Conservation (phyloP, 2,113 vertebrate species). For the Picathartes gymnocephalus region DNA sequence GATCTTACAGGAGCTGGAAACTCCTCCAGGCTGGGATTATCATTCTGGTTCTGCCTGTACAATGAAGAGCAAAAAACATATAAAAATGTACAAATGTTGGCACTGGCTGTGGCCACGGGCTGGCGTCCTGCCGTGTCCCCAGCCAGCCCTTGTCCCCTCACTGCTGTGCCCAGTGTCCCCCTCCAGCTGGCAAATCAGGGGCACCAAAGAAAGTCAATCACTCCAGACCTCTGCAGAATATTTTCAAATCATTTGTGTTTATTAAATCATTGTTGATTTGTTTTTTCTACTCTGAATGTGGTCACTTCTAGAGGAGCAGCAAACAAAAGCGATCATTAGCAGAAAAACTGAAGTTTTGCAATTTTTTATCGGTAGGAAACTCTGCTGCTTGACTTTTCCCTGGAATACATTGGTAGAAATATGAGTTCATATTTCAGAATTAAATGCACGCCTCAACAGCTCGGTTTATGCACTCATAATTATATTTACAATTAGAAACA, state of each 20-base stretch:
- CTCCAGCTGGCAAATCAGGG: neutral
- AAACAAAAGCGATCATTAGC: neutral
- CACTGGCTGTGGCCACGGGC: neutral
- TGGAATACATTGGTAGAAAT: neutral
- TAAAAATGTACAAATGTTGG: neutral
- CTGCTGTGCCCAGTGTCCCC: accelerated
- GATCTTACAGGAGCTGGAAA: neutral
- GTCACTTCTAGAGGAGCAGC: neutral
- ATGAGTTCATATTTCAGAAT: neutral
- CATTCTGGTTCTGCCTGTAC: neutral
- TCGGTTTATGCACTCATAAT: neutral
- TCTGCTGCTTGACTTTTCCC: neutral
- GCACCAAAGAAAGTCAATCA: neutral
- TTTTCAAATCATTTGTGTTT: neutral
- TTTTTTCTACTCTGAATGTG: neutral
- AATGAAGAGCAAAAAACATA: neutral
- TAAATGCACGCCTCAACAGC: neutral
- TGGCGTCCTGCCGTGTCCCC: neutral
- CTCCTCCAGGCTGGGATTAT: neutral
- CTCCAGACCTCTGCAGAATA: neutral
- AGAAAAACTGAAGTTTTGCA: neutral
- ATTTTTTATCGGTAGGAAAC: neutral
- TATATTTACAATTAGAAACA: constrained; percentile 38
- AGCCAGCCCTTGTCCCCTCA: neutral
- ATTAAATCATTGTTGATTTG: neutral